These are phyloP conservation scores for Hyposmocoma kahamanoa DNA, from an alignment of 1,140 invertebrate genomes.

Conservation along the genomic window DNA sequence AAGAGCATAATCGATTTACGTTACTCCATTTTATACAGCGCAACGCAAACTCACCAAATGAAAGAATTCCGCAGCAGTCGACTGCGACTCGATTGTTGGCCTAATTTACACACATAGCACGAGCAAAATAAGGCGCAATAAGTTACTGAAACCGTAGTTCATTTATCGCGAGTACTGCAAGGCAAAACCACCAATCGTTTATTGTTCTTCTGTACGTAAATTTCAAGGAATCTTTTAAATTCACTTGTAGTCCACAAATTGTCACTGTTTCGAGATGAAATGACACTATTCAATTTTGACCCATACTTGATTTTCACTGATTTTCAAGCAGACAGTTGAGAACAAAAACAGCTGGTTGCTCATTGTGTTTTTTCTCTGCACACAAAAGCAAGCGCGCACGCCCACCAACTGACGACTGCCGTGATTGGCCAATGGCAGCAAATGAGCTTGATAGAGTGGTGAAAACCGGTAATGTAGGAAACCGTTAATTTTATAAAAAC, in stretches of 20 bases:
- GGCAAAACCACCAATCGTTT: slow-evolving; percentile 56
- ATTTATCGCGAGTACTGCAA: slow-evolving; percentile 40
- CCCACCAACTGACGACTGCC: neutral
- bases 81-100: slow-evolving; percentile 15
- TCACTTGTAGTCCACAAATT: slow-evolving; percentile 44
- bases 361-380: slow-evolving; percentile 35
- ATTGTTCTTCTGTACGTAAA: slow-evolving; percentile 36
- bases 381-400: neutral
- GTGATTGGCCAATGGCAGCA: neutral
- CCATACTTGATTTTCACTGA: slow-evolving; percentile 56
- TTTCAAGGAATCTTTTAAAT: slow-evolving; percentile 38
- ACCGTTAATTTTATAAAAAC: too few relatives aligned
- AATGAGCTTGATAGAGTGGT: too few relatives aligned
- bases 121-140: slow-evolving; percentile 51
- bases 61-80: neutral
- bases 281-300: slow-evolving; percentile 66
- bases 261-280: slow-evolving; percentile 42
- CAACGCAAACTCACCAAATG: neutral
- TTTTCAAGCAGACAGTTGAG: slow-evolving; percentile 46
- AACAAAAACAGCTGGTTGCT: slow-evolving; percentile 67
- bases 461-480: too few relatives aligned
- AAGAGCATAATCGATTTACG: neutral
- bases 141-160: slow-evolving; percentile 45
- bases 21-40: neutral
- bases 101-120: slow-evolving; percentile 39